These are phyloP conservation scores for Geotrypetes seraphini DNA, from an alignment of 2,797 vertebrate genomes.

Conservation along the genomic window DNA sequence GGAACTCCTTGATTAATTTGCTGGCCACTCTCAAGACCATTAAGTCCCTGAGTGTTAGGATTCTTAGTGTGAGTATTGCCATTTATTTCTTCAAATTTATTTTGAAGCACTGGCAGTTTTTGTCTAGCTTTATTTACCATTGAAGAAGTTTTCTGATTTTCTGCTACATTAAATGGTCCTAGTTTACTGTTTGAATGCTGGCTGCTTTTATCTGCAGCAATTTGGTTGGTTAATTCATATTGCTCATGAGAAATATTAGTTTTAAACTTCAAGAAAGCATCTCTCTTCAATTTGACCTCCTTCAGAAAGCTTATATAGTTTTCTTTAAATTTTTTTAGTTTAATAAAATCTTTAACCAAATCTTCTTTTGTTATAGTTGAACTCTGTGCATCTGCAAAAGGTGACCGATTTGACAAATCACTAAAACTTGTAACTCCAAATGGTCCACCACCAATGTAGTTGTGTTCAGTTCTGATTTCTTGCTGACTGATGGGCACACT, in stretches of 20 bases:
- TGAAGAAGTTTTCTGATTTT: background rate
- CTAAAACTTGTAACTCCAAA: too few relatives aligned
- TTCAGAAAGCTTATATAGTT: slow-evolving; percentile 33
- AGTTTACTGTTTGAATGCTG: background rate
- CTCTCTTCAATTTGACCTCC: slow-evolving; percentile 29
- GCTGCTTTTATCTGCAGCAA: background rate
- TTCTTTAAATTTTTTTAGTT: slow-evolving; percentile 26
- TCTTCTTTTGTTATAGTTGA: slow-evolving; percentile 14
- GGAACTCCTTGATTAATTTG: background rate
- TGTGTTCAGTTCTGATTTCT: slow-evolving; percentile 12
- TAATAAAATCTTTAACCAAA: slow-evolving; percentile 32
- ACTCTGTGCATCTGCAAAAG: background rate
- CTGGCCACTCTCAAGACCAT: background rate
- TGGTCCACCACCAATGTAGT: slow-evolving; percentile 13
- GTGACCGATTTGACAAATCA: background rate
- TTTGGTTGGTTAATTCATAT: background rate
- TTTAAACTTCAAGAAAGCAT: slow-evolving; percentile 16
- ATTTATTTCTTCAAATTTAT: slow-evolving; percentile 10
- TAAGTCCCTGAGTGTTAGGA: slow-evolving; percentile 1
- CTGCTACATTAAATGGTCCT: too few relatives aligned
- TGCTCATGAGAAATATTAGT: background rate
- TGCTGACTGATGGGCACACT: slow-evolving; percentile 12
- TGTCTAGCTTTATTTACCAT: background rate
- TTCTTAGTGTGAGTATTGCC: background rate
- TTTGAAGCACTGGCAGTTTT: background rate